Percentiles rank a stretch among this genome's conserved stretches.
These are phyloP conservation scores for Trypoxylus dichotomus DNA, from an alignment of 1,140 invertebrate genomes.

Conservation along the genomic window DNA sequence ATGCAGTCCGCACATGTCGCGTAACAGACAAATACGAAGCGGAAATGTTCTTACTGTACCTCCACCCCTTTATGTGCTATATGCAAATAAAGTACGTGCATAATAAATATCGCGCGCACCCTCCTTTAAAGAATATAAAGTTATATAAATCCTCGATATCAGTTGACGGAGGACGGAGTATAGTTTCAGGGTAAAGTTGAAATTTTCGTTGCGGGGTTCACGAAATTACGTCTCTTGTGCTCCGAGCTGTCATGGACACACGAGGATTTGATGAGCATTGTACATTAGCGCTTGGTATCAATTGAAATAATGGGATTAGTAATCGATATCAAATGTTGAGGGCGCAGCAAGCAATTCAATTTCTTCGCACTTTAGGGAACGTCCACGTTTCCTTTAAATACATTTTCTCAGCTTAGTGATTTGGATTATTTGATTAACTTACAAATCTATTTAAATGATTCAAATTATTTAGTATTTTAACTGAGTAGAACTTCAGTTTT, in stretches of 20 bases:
- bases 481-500: too few relatives aligned
- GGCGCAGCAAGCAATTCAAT: too few relatives aligned
- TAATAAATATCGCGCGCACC: background rate
- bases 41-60: background rate
- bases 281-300: background rate
- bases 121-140: conserved; percentile 4
- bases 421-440: too few relatives aligned
- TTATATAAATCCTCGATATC: background rate
- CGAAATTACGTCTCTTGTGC: background rate
- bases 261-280: background rate
- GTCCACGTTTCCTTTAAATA: too few relatives aligned
- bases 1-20: conserved; percentile 5
- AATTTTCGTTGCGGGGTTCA: background rate
- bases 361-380: too few relatives aligned
- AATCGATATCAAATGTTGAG: background rate
- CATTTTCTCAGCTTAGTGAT: too few relatives aligned
- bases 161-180: background rate
- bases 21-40: conserved; percentile 6
- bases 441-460: too few relatives aligned
- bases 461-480: too few relatives aligned
- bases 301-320: background rate
- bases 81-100: conserved; percentile 5
- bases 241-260: background rate
- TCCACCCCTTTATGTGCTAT: background rate
- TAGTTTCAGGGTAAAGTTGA: background rate